A percentile compares a stretch with the other conserved stretches of the same genome.
These are phyloP conservation scores for Dermolepida albohirtum DNA, from an alignment of 2,888 invertebrate genomes.

Conservation along the genomic window DNA sequence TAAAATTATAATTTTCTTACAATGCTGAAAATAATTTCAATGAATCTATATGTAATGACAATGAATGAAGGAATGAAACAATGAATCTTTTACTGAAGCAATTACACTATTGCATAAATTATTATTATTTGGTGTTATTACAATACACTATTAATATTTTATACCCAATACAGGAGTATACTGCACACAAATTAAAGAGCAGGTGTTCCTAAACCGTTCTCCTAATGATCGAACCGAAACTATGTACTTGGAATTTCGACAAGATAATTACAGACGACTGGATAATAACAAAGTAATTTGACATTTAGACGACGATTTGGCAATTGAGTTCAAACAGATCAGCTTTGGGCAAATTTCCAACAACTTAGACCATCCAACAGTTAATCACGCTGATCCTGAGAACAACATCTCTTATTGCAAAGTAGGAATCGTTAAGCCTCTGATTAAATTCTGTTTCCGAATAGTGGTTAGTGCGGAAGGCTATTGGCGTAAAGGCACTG, in stretches of 20 bases:
- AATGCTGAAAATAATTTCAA: too few species aligned
- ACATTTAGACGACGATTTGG: constrained; percentile 6
- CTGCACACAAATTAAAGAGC: constrained; percentile 20
- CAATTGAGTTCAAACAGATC: constrained; percentile 1
- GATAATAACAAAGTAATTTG: constrained; percentile 24
- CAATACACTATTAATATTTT: too few species aligned
- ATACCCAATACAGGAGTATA: neutral
- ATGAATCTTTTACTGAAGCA: too few species aligned
- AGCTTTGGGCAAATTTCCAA: constrained; percentile 15
- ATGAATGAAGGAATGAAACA: too few species aligned
- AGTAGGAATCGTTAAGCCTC: constrained; percentile 19
- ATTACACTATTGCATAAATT: too few species aligned
- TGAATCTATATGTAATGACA: too few species aligned
- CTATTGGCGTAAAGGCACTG: constrained; percentile 7
- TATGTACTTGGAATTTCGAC: constrained; percentile 9
- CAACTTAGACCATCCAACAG: constrained; percentile 17
- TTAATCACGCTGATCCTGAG: constrained; percentile 8
- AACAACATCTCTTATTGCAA: constrained; percentile 1
- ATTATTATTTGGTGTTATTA: too few species aligned
- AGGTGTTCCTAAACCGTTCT: constrained; percentile 17
- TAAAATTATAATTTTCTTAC: too few species aligned
- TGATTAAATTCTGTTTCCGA: constrained; percentile 30
- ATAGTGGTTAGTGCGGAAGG: constrained; percentile 10
- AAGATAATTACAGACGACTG: constrained; percentile 24
- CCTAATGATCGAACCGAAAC: constrained; percentile 17